Evolutionary conservation across 2,888 invertebrate species (phyloP).

Genomic region (Onchidella celtica): DNA sequence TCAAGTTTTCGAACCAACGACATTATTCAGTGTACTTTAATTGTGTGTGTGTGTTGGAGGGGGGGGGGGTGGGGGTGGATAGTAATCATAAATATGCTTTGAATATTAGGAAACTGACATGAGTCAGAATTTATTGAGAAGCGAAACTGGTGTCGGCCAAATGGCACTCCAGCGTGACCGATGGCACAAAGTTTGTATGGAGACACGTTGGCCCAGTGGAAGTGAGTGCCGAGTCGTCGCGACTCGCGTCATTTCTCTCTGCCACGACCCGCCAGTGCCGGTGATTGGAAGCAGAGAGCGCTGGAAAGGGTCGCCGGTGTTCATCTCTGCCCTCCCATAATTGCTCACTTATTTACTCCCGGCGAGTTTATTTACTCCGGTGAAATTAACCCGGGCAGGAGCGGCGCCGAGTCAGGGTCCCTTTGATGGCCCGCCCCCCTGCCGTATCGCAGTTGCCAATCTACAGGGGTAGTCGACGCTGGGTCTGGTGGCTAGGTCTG

Average conservation of each 20-base stretch:
- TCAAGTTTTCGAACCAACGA: no score
- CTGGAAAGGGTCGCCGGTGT: background rate
- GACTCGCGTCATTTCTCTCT: conserved; percentile 5
- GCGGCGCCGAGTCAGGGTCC: conserved; percentile 6
- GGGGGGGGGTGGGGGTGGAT: no score
- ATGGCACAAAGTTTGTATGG: background rate
- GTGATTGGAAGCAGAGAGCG: background rate
- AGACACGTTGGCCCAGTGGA: conserved; percentile 6
- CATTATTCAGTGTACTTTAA: no score
- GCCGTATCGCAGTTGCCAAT: background rate
- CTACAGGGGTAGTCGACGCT: background rate
- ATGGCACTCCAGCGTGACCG: background rate
- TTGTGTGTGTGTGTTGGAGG: no score
- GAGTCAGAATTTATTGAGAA: no score
- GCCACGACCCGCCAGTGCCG: no score
- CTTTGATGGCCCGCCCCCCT: background rate
- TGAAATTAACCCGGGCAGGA: conserved; percentile 11
- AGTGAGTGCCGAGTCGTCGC: conserved; percentile 6
- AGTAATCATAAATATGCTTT: no score
- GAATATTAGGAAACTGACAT: no score
- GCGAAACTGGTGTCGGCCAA: no score
- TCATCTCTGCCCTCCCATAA: background rate
- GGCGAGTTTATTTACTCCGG: conserved; percentile 19
- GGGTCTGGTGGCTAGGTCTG: background rate
- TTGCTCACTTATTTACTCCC: background rate